phyloP scores from a whole-genome alignment of 2,113 vertebrate species.

The Colaptes auratus region DNA sequence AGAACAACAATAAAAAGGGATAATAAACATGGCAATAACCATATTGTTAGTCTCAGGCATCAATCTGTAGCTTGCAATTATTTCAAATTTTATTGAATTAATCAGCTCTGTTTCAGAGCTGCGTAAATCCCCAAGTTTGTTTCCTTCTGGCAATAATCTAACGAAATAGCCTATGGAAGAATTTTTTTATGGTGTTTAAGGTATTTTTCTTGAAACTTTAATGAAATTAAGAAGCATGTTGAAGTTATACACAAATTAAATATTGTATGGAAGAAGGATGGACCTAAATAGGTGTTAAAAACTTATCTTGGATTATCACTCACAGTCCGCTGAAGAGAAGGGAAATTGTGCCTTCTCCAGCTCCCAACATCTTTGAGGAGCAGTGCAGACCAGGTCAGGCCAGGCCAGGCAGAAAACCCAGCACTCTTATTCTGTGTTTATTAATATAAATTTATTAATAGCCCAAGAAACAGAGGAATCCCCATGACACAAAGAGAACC shows the following conservation, averaged over 20 bases:
- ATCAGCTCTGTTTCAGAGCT: neutral
- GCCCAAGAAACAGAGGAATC: neutral
- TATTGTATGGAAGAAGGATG: neutral
- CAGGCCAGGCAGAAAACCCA: neutral
- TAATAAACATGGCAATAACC: neutral
- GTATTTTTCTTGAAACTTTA: neutral
- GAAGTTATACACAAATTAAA: neutral
- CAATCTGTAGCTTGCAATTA: neutral
- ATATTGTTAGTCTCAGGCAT: neutral
- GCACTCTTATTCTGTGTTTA: fast-evolving
- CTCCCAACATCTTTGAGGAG: neutral
- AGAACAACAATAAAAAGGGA: neutral
- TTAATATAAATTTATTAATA: neutral
- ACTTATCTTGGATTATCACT: neutral
- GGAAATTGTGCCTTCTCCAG: neutral
- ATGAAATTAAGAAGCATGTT: neutral
- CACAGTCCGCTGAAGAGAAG: neutral
- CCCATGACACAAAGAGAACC: fast-evolving
- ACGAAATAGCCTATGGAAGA: neutral
- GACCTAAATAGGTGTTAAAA: neutral
- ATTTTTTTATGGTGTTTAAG: neutral
- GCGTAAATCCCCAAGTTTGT: neutral
- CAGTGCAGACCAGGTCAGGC: neutral
- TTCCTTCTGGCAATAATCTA: neutral
- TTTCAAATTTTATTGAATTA: neutral